A percentile compares a stretch with the other conserved stretches of the same genome.
phyloP scores from a whole-genome alignment of 2,113 vertebrate genomes.

The Pao palembangensis region DNA sequence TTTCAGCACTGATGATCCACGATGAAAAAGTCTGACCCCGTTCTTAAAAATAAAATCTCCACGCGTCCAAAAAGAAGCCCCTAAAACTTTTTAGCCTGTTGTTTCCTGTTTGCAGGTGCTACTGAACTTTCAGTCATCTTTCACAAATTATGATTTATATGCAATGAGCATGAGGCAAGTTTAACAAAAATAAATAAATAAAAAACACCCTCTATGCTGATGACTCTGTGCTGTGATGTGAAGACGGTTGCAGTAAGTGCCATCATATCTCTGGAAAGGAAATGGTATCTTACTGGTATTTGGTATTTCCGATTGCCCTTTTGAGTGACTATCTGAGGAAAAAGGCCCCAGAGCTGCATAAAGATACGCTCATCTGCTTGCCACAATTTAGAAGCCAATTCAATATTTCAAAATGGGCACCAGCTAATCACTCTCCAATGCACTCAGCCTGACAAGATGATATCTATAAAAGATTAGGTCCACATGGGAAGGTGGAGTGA shows the following conservation, averaged over 20 bases:
- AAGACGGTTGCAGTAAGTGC: too few relatives aligned
- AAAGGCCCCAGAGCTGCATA: constrained; percentile 7
- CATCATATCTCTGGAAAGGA: too few relatives aligned
- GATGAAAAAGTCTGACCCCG: too few relatives aligned
- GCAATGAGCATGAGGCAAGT: too few relatives aligned
- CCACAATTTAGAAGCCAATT: constrained; percentile 37
- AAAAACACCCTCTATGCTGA: not conserved
- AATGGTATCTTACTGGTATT: not conserved
- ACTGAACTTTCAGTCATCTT: not conserved
- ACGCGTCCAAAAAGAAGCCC: too few relatives aligned
- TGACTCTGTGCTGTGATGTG: not conserved
- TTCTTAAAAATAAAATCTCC: too few relatives aligned
- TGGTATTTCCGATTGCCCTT: not conserved
- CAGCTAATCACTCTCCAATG: constrained; percentile 27
- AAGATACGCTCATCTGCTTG: constrained; percentile 21
- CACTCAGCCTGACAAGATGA: constrained; percentile 15
- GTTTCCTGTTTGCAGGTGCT: constrained; percentile 18
- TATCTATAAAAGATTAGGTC: constrained; percentile 43
- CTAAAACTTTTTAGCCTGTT: constrained; percentile 6
- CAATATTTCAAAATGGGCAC: constrained; percentile 40
- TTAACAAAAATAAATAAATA: not conserved
- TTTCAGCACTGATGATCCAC: not conserved
- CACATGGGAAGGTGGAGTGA: constrained; percentile 27
- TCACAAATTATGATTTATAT: not conserved
- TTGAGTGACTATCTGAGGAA: constrained; percentile 9